A percentile compares a stretch with the other conserved stretches of the same genome.
phyloP scores from a whole-genome alignment of 2,113 vertebrate species.

The Salvelinus sp. region DNA sequence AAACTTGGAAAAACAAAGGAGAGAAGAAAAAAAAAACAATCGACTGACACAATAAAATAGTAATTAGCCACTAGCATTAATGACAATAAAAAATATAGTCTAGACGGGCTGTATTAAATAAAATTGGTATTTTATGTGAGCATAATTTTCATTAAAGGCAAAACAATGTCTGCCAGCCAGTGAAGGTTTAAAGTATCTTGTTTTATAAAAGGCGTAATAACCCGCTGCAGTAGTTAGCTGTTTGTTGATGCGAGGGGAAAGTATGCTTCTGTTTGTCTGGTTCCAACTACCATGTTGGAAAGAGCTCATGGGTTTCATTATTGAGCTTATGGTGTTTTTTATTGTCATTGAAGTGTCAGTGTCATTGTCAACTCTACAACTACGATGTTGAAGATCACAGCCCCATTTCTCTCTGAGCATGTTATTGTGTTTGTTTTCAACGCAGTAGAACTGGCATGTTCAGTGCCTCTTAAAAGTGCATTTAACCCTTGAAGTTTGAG shows the following conservation, averaged over 20 bases:
- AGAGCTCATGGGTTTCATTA: slow-evolving; percentile 62
- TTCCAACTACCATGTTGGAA: slow-evolving; percentile 59
- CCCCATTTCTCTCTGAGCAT: not conserved
- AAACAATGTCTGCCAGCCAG: slow-evolving; percentile 55
- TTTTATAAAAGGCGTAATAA: slow-evolving; percentile 66
- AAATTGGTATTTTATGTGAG: slow-evolving; percentile 66
- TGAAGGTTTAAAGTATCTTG: slow-evolving; percentile 60
- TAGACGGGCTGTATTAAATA: slow-evolving; percentile 73
- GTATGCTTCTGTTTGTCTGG: slow-evolving; percentile 63
- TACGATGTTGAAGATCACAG: slow-evolving; percentile 10
- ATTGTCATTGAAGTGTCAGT: slow-evolving; percentile 67
- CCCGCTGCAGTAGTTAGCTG: slow-evolving; percentile 44
- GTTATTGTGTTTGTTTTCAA: not conserved
- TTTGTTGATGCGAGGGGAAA: slow-evolving; percentile 74
- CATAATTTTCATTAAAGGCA: slow-evolving; percentile 55
- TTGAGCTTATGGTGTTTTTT: slow-evolving; percentile 48
- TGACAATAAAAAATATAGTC: slow-evolving; percentile 78
- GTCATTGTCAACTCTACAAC: slow-evolving; percentile 37
- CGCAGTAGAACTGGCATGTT: not conserved
- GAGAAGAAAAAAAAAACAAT: slow-evolving; percentile 47
- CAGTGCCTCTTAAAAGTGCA: not conserved
- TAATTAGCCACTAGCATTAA: slow-evolving; percentile 68
- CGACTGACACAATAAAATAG: slow-evolving; percentile 71
- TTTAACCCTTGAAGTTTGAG: slow-evolving; percentile 10
- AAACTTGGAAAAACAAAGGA: slow-evolving; percentile 73